Percentiles rank a stretch among this genome's conserved stretches.
These are phyloP conservation scores for Lasioglossum calceatum DNA, from an alignment of 2,888 invertebrate species.

Conservation along the genomic window DNA sequence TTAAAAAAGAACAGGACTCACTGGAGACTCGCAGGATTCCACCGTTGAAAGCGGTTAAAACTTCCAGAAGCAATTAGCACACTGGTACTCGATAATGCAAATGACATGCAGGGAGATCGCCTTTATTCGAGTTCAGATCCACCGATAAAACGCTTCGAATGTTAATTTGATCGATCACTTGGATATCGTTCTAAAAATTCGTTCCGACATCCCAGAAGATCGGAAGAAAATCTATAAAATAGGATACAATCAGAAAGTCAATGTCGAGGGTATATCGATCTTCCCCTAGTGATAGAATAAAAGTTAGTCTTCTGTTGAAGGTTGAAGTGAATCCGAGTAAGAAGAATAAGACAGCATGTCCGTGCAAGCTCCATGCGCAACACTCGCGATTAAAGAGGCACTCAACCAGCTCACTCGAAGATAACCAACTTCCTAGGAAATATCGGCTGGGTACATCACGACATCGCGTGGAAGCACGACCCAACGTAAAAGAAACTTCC, in stretches of 20 bases:
- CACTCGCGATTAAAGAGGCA: neutral
- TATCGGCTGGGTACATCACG: neutral
- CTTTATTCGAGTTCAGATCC: neutral
- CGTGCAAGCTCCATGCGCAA: neutral
- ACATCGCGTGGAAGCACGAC: neutral
- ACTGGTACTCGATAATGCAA: slow-evolving; percentile 1
- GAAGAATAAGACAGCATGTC: neutral
- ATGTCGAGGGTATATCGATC: neutral
- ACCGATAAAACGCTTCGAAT: neutral
- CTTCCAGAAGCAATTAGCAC: neutral
- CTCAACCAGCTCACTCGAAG: neutral
- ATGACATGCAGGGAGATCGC: neutral
- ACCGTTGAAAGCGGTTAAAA: neutral
- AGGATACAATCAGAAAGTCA: too few relatives aligned
- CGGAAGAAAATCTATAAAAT: neutral
- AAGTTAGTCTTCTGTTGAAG: neutral
- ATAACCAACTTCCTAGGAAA: neutral
- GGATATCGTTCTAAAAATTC: neutral
- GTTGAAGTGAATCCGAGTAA: neutral
- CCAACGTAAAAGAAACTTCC: neutral
- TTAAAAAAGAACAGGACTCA: neutral
- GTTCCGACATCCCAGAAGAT: neutral
- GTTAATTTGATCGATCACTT: neutral
- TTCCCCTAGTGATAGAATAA: neutral
- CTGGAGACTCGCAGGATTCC: neutral